Evolutionary conservation across 1,140 invertebrate genomes (phyloP).

Genomic region (Neodiprion fabricii): DNA sequence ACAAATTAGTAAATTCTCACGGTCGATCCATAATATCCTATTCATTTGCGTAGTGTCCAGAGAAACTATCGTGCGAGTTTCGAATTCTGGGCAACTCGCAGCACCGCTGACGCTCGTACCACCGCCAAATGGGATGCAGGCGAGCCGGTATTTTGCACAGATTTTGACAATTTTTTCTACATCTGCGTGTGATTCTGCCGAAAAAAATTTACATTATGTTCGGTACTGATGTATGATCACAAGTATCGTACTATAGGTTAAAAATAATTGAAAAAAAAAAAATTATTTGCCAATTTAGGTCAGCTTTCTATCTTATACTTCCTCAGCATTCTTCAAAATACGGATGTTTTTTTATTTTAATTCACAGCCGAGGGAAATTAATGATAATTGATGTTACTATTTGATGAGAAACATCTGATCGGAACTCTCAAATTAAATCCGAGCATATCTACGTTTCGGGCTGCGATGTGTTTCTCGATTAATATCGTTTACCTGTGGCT

Average conservation of each 20-base stretch:
- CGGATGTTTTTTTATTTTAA: no score
- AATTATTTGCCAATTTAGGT: no score
- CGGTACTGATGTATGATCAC: neutral
- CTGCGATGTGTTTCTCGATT: no score
- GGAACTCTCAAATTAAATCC: no score
- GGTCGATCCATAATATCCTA: constrained; percentile 92
- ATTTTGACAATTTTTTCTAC: constrained; percentile 82
- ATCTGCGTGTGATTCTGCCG: constrained; percentile 75
- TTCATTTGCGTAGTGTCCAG: constrained; percentile 97
- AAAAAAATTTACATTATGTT: constrained; percentile 20
- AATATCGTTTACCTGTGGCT: no score
- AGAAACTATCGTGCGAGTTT: constrained; percentile 84
- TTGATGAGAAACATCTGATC: no score
- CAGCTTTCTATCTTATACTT: neutral
- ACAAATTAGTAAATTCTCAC: constrained; percentile 84
- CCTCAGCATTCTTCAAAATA: no score
- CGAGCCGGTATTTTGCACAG: constrained; percentile 79
- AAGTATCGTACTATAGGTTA: neutral
- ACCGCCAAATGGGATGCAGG: constrained; percentile 94
- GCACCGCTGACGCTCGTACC: constrained; percentile 96
- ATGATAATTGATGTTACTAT: no score
- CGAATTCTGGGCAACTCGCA: constrained; percentile 82
- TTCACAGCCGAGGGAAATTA: no score
- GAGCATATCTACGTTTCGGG: no score
- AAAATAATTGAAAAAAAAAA: no score